Base-by-base conservation (phyloP, 1,140 invertebrate species). In the Hylaeus volcanicus region DNA sequence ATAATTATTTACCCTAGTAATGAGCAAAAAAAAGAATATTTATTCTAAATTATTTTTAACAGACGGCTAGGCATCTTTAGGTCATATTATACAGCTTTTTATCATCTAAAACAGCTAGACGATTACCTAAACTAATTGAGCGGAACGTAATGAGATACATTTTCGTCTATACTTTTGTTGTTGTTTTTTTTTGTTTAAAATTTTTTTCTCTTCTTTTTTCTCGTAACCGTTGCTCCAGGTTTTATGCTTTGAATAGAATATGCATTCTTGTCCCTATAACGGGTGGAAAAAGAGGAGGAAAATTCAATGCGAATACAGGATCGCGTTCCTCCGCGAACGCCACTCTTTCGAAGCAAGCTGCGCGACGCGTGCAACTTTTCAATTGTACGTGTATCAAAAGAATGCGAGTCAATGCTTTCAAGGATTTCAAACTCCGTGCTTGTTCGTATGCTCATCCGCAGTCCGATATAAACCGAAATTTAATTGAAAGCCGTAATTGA, bases 321-420 rank as follows among this genome's bases (percentile, higher is more conserved):
- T 60, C 60, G 60, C 45, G 5, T 60, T 39, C 11, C 26, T 39
- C 66, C 9, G 11, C 26, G 58, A 12, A 78, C 45, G n/a, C 43
- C 41, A 48, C 12, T 56, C 8, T 45, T 26, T 9, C 48, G 3
- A 45, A 68, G 64, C 26, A 75, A 76, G 12, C 26, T 58, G 15
- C 9, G 64, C 2, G 45, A 66, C 26, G 12, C 61, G n/a, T 69
- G 43, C 26, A 55, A 51, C n/a, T 41, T 70, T 64, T 12, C 48
- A 26, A 64, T 6, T 64, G 58, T 56, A 79, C 43, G 48, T 82
- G 66, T 88, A 88, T 86, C 79, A 88, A 89, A 86, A 86, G 82
- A 88, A 87, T 81, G 69, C 53, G 74, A 79, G 65, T 69, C 69
- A 79, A 79, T 74, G 65, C 3, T n/a, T 39, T 82, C 53, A 73